Conservation (phyloP, 1,140 invertebrate genomes). For the Drosophila murphyi region DNA sequence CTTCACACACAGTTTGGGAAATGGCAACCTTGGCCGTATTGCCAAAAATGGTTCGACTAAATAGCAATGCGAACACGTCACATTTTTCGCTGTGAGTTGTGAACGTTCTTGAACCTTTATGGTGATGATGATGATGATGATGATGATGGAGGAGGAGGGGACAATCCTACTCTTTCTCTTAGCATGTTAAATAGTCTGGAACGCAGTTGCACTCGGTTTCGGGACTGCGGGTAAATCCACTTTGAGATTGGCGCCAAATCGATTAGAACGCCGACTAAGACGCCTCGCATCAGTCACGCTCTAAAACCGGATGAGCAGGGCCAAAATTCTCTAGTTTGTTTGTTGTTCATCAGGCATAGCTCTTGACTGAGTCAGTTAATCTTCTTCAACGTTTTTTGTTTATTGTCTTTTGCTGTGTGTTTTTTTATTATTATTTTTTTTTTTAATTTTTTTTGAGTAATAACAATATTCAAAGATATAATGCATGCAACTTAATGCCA, state of each 20-base stretch:
- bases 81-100: conserved; percentile 29
- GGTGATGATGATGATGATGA: background rate
- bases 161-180: background rate
- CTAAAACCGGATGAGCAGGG: conserved; percentile 65
- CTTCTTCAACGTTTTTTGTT: background rate
- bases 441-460: conserved; percentile 6
- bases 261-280: conserved; percentile 68
- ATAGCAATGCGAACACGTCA: conserved; percentile 57
- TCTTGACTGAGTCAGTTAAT: conserved; percentile 60
- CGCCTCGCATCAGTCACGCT: conserved; percentile 38
- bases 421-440: background rate
- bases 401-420: too few species aligned
- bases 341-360: conserved; percentile 66
- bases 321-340: conserved; percentile 49
- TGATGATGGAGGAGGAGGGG: background rate
- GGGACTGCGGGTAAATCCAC: conserved; percentile 21
- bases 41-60: conserved; percentile 44
- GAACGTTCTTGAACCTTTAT: conserved; percentile 71
- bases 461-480: conserved; percentile 47
- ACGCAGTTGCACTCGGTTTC: conserved; percentile 41
- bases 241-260: conserved; percentile 62
- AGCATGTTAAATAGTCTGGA: conserved; percentile 69
- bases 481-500: conserved; percentile 76
- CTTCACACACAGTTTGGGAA: conserved; percentile 50
- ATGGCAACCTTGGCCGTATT: conserved; percentile 71